Evolutionary conservation across 1,140 invertebrate genomes (phyloP), one percentile per base, ranked within the genome.

Genomic region (Philotrypesis tridentata): DNA sequence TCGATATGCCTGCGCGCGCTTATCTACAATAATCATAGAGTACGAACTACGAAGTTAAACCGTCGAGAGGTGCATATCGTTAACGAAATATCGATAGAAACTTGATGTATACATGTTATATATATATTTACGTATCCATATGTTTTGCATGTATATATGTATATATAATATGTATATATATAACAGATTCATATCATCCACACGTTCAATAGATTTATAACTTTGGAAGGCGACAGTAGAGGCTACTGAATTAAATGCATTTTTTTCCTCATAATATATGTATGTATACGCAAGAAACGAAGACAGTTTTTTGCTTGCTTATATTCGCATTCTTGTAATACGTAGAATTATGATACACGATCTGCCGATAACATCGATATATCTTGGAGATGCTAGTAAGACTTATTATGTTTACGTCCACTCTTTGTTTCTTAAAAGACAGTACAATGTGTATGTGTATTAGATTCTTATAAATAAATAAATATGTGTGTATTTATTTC

Each of bases 181-280:
- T 31, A 23, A 31, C 37, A 75, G 31, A 33, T 33, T 63, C 43
- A 74, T 74, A n/a, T 31, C 27, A 79, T 68, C 60, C 70, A 85
- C 67, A 84, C 68, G 37, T 75, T 60, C 37, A 48, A 85, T 85
- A 86, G 84, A 83, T 37, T 3, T 37, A 37, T 87, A 87, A 85
- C 79, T 87, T 82, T 87, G 87, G 86, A 90, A 90, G 88, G 89
- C 87, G 87, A 90, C 88, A 87, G 86, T 88, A 89, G 88, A 89
- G 70, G 83, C 86, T 90, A 90, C 87, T 86, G 88, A 90, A 88
- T 86, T 90, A 90, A 91, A 90, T 89, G 89, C 88, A 90, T 80
- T 78, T 65, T 55, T 55, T 55, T 7, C 21, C 21, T 55, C 48
- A 55, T 55, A 48, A 84, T 85, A 71, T 25, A 27, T 29, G 86